A percentile compares a stretch with the other conserved stretches of the same genome.
These are phyloP conservation scores for Drosophila demipolita DNA, from an alignment of 2,888 invertebrate genomes.

Conservation along the genomic window DNA sequence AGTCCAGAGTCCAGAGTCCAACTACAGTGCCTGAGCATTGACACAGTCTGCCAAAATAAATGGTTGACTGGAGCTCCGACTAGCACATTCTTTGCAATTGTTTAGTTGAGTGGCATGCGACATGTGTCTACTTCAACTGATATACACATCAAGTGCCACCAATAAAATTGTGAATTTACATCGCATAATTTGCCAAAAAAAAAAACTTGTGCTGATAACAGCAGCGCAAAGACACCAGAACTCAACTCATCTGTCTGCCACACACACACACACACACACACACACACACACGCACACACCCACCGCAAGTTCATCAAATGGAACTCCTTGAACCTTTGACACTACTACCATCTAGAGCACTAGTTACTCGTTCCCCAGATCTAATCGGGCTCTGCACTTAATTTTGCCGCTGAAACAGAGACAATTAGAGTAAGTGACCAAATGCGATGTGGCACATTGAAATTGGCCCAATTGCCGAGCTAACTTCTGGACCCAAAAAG, in stretches of 20 bases:
- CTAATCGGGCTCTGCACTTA: slow-evolving; percentile 76
- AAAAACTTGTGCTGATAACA: slow-evolving; percentile 63
- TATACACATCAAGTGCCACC: slow-evolving; percentile 51
- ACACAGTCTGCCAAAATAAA: slow-evolving; percentile 61
- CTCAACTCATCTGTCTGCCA: background rate
- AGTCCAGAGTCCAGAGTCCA: slow-evolving; percentile 6
- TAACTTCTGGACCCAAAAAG: slow-evolving; percentile 10
- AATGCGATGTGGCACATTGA: slow-evolving; percentile 51
- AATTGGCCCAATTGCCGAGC: slow-evolving; percentile 43
- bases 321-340: slow-evolving; percentile 59
- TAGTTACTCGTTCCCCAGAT: slow-evolving; percentile 13
- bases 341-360: background rate
- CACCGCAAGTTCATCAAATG: slow-evolving; percentile 59
- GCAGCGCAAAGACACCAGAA: slow-evolving; percentile 9
- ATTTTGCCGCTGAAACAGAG: slow-evolving; percentile 59
- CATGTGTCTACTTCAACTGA: slow-evolving; percentile 61
- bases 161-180: slow-evolving; percentile 66
- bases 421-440: slow-evolving; percentile 73
- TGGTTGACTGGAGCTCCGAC: slow-evolving; percentile 19
- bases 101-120: slow-evolving; percentile 57
- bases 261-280: slow-evolving; percentile 3
- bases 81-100: slow-evolving; percentile 46
- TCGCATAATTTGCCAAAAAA: slow-evolving; percentile 55
- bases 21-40: slow-evolving; percentile 41
- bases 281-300: background rate